These are phyloP conservation scores for Cotesia typhae DNA, from an alignment of 1,140 invertebrate species.

Conservation along the genomic window DNA sequence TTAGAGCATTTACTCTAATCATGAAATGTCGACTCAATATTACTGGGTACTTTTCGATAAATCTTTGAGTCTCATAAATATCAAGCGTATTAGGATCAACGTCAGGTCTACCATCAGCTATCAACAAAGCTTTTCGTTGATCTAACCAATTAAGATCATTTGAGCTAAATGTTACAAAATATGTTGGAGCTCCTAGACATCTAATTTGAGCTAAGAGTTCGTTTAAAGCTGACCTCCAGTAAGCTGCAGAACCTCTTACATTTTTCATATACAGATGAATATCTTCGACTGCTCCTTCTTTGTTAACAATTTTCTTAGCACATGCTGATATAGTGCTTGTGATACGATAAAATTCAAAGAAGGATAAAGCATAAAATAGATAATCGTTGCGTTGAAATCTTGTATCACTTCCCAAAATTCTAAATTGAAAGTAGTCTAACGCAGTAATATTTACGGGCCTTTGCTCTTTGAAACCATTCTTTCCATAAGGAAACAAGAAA, in stretches of 20 bases:
- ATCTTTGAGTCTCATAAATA: too few species aligned
- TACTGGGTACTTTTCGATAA: too few species aligned
- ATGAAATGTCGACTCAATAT: too few species aligned
- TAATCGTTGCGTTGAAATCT: constrained; percentile 57
- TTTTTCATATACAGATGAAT: constrained; percentile 47
- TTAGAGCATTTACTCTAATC: too few species aligned
- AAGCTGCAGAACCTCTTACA: constrained; percentile 47
- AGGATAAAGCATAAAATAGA: constrained; percentile 59
- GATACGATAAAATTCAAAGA: constrained; percentile 53
- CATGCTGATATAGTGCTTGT: constrained; percentile 48
- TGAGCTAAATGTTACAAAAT: constrained; percentile 54
- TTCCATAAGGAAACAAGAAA: constrained; percentile 56
- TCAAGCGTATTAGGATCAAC: constrained; percentile 44
- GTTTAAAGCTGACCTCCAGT: constrained; percentile 49
- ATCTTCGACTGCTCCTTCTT: constrained; percentile 39
- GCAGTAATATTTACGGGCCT: constrained; percentile 51
- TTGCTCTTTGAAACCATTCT: constrained; percentile 54
- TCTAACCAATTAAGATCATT: constrained; percentile 55
- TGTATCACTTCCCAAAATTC: constrained; percentile 52
- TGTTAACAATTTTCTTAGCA: constrained; percentile 37
- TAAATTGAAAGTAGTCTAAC: constrained; percentile 58
- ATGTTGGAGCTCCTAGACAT: constrained; percentile 48
- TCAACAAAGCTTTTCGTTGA: constrained; percentile 48
- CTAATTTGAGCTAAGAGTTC: constrained; percentile 51
- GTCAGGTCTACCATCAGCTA: constrained; percentile 49